phyloP scores from a whole-genome alignment of 2,113 vertebrate genomes.

The Cyprichromis sp. region DNA sequence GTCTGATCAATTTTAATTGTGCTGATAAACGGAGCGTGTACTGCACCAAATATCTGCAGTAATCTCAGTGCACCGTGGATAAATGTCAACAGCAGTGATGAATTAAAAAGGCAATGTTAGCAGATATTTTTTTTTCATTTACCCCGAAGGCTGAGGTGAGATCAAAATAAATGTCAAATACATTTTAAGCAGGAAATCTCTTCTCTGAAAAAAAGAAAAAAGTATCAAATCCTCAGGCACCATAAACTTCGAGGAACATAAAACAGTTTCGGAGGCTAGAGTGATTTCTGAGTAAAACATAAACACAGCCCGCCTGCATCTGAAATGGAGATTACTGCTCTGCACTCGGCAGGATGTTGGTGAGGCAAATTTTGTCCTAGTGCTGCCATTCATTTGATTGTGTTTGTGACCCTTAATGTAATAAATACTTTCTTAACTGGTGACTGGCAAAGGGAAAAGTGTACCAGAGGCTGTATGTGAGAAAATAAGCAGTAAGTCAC shows the following conservation, averaged over 20 bases:
- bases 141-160: neutral
- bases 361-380: neutral
- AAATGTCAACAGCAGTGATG: neutral
- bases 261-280: neutral
- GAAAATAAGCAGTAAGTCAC: neutral
- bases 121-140: neutral
- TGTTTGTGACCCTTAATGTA: neutral
- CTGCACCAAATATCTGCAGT: neutral
- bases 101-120: neutral
- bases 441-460: neutral
- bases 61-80: neutral
- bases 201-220: neutral
- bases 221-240: neutral
- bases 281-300: neutral
- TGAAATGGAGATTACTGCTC: neutral
- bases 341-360: neutral
- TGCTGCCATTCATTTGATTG: neutral
- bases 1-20: neutral
- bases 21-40: neutral
- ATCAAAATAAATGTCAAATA: conserved; percentile 10
- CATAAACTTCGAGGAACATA: neutral
- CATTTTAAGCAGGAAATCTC: neutral
- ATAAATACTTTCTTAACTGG: neutral
- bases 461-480: neutral
- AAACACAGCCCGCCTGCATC: neutral